These are phyloP conservation scores for Mnemiopsis leidyi DNA, from an alignment of 37 sponge, comb jelly and placozoan genomes.

Conservation along the genomic window DNA sequence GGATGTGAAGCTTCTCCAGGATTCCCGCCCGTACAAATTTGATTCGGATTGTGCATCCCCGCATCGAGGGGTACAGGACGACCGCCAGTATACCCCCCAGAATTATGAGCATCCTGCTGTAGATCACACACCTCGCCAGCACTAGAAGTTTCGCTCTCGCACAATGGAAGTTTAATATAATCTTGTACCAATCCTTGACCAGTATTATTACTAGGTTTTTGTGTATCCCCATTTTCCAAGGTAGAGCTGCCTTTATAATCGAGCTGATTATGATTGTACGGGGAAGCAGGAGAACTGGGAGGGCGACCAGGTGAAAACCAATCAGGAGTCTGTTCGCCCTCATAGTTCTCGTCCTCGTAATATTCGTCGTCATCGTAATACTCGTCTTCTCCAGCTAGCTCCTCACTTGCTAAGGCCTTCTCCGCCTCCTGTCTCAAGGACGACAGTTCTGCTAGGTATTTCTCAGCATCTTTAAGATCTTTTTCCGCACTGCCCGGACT, in stretches of 20 bases:
- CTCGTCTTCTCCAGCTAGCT: not conserved
- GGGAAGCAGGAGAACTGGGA: not conserved
- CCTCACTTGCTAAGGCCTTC: not conserved
- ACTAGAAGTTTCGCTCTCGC: too few species aligned
- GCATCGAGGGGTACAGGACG: too few species aligned
- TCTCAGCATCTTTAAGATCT: not conserved
- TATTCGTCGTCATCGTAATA: not conserved
- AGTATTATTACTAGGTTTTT: not conserved
- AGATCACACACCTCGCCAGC: too few species aligned
- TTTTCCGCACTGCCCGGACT: not conserved
- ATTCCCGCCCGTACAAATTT: too few species aligned
- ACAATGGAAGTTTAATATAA: not conserved
- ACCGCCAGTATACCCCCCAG: too few species aligned
- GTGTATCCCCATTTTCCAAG: too few species aligned
- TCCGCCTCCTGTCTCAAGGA: not conserved
- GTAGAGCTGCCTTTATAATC: not conserved
- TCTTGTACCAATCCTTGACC: not conserved
- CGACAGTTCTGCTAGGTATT: not conserved
- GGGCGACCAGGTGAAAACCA: not conserved
- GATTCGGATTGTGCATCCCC: too few species aligned
- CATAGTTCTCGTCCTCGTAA: not conserved
- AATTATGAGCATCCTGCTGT: too few species aligned
- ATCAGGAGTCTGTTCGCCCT: not conserved
- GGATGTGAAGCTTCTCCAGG: too few species aligned
- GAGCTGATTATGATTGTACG: not conserved